Base-by-base conservation (phyloP, 1,140 invertebrate species). In the Colletes latitarsis region DNA sequence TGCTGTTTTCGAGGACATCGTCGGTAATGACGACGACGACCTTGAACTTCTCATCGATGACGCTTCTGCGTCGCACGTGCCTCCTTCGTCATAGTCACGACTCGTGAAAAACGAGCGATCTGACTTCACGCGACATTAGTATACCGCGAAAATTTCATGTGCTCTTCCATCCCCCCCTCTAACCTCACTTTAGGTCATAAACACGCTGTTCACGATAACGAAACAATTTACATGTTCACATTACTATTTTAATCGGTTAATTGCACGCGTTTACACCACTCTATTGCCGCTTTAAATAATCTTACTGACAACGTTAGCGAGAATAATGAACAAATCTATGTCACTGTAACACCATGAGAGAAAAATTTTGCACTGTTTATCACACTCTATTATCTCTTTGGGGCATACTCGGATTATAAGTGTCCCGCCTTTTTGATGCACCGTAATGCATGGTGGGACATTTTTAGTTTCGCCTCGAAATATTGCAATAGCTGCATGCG, bases 21-120 rank as follows among this genome's bases (percentile, higher is more conserved):
- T 30, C 41, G 62, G 14, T 41, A 64, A 53, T 73, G 49, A 74
- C 55, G 41, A 77, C 46, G 41, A 84, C n/a, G 73, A 69, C 68
- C 67, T 77, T 77, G 43, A 74, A 55, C 43, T 66, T 70, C 1
- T 30, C 17, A 30, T n/a, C 15, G 49, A 6, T 43, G n/a, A 6
- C 46, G 21, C 43, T 19, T 0, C 39, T 19, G 14, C 43, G 9
- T 46, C n/a, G 10, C 8, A 2, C 30, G 30, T 30, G 30, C 30
- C 30, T 30, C 30, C 30, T 30, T 30, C 30, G 30, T 30, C 30
- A 2, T 30, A 30, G 30, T n/a, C n/a, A n/a, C n/a, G n/a, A 6
- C 55, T n/a, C 17, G 15, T 15, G 15, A n/a, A n/a, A 66, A 12
- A 15, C 12, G 17, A 9, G 9, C 10, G 15, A 41, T 46, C 9